These are phyloP conservation scores for Ctenopoma kingsleyae DNA, from an alignment of 2,797 vertebrate genomes.

Conservation along the genomic window DNA sequence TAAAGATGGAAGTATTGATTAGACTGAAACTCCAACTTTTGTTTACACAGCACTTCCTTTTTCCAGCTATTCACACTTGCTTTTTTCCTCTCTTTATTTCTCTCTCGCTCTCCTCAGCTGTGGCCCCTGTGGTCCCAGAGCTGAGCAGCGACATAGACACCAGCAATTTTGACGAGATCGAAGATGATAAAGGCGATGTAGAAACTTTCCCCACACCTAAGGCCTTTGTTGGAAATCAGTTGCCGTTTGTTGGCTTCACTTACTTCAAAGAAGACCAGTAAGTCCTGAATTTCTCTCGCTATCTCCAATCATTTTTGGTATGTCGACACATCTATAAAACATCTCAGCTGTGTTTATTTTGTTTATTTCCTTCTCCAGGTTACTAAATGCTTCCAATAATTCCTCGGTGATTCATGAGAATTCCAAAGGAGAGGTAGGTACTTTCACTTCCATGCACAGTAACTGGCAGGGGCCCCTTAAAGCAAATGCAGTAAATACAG, in stretches of 20 bases:
- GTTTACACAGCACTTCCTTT: constrained; percentile 25
- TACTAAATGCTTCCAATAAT: constrained; percentile 90
- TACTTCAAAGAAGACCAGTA: constrained; percentile 99
- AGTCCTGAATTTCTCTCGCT: constrained; percentile 55
- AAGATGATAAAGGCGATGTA: constrained; percentile 96
- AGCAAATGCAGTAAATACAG: background rate
- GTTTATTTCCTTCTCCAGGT: constrained; percentile 80
- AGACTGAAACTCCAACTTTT: background rate
- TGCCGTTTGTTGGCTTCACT: constrained; percentile 98
- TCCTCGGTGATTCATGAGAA: constrained; percentile 88
- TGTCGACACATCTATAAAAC: background rate
- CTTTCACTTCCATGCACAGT: constrained; percentile 17
- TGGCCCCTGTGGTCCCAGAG: constrained; percentile 96
- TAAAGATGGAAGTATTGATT: constrained; percentile 10
- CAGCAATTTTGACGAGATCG: constrained; percentile 99
- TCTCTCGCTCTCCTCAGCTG: constrained; percentile 80
- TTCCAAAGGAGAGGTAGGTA: constrained; percentile 88
- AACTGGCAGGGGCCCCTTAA: constrained; percentile 8
- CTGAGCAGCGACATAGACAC: constrained; percentile 98
- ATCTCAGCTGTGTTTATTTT: constrained; percentile 19
- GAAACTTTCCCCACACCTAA: constrained; percentile 98
- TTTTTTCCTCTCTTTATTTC: constrained; percentile 14
- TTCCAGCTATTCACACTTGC: constrained; percentile 12
- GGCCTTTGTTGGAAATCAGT: constrained; percentile 97
- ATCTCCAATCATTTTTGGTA: constrained; percentile 2